Conservation (phyloP, 2,113 vertebrate genomes). For the Boulengeromyrus knoepffleri region DNA sequence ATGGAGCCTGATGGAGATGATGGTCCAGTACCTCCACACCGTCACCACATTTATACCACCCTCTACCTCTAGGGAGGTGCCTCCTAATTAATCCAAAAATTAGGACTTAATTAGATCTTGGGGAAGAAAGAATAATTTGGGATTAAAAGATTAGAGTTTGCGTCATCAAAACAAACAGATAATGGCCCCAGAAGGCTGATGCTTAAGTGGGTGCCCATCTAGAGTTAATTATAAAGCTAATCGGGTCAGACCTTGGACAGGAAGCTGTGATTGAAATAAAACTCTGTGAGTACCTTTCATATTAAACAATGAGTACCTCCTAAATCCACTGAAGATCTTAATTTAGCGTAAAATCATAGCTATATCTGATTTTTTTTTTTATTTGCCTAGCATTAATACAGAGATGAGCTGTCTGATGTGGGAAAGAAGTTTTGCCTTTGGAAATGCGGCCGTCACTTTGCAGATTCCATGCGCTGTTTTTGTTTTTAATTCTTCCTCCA, state of each 20-base stretch:
- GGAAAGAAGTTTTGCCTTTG: neutral
- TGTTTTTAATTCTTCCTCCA: neutral
- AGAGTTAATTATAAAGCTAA: constrained; percentile 42
- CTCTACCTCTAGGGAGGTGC: constrained; percentile 1
- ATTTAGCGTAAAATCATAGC: constrained; percentile 9
- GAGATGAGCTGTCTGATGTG: neutral
- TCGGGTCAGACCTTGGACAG: constrained; percentile 30
- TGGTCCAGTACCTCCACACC: neutral
- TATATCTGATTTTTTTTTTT: neutral
- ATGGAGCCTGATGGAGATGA: neutral
- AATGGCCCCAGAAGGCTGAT: constrained; percentile 12
- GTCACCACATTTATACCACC: neutral
- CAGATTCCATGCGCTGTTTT: neutral
- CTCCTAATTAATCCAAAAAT: constrained; percentile 36
- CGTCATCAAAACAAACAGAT: constrained; percentile 36
- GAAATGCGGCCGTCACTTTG: neutral
- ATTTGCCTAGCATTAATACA: neutral
- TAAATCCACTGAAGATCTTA: constrained; percentile 28
- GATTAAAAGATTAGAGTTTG: constrained; percentile 38
- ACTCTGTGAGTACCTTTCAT: constrained; percentile 30
- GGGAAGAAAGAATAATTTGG: constrained; percentile 33
- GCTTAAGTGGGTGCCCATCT: constrained; percentile 18
- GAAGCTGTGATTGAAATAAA: constrained; percentile 31
- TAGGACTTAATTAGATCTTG: constrained; percentile 38
- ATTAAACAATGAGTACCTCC: constrained; percentile 33